Percentiles rank a stretch among this genome's conserved stretches.
Evolutionary conservation across 2,797 vertebrate genomes (phyloP).

Genomic region (Eulemur rubriventer): DNA sequence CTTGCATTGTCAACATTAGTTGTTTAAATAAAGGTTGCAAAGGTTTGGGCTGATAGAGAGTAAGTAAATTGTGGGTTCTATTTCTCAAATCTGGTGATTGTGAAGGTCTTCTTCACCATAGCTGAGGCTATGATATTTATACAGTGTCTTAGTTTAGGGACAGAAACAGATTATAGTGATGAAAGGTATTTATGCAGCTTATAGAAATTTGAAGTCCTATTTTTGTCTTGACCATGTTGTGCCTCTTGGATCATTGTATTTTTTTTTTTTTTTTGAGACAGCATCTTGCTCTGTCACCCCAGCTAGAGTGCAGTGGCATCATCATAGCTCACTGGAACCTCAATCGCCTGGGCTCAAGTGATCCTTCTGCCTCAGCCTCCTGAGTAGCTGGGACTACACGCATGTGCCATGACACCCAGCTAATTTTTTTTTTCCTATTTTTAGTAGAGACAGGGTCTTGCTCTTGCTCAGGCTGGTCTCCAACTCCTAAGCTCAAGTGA

Average conservation of each 20-base stretch:
- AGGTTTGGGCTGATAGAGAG: neutral
- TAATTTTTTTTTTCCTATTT: too few species aligned
- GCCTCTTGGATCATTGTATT: neutral
- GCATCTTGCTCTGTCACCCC: too few species aligned
- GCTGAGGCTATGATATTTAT: neutral
- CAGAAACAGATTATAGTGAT: neutral
- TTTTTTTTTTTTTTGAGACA: neutral
- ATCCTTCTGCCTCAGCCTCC: too few species aligned
- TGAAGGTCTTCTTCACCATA: neutral
- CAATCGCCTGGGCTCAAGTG: too few species aligned
- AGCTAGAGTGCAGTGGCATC: too few species aligned
- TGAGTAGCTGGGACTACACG: too few species aligned
- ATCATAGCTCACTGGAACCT: too few species aligned
- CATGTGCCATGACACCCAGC: too few species aligned
- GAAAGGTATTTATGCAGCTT: neutral
- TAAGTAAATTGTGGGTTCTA: neutral
- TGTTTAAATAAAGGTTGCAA: slow-evolving; percentile 38
- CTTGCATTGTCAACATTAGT: neutral
- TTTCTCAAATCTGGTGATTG: neutral
- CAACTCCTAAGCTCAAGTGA: too few species aligned
- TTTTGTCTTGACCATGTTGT: neutral
- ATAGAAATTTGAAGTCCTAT: neutral
- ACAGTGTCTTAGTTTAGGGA: neutral
- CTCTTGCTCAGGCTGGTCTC: too few species aligned
- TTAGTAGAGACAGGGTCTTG: too few species aligned